Evolutionary conservation across 2,797 vertebrate genomes (phyloP).

Genomic region (Gallinago nigripennis): DNA sequence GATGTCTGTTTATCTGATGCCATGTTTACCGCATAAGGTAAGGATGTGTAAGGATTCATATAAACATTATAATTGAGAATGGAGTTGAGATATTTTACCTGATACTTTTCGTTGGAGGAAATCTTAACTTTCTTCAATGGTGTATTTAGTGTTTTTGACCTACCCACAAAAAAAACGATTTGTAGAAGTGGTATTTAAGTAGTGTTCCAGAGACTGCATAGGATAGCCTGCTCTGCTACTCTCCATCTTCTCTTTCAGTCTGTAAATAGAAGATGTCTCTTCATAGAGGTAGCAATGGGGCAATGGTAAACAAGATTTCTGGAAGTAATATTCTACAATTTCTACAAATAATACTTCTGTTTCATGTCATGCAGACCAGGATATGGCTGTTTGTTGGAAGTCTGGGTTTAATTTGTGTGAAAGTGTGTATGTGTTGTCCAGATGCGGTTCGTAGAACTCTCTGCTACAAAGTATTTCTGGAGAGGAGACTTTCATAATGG

Average conservation of each 20-base stretch:
- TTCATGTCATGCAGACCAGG: neutral
- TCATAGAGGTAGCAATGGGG: neutral
- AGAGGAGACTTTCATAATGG: neutral
- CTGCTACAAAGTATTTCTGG: neutral
- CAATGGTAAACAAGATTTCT: neutral
- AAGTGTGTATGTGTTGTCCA: neutral
- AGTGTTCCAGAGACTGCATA: neutral
- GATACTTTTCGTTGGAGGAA: neutral
- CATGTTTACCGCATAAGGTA: neutral
- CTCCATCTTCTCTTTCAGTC: neutral
- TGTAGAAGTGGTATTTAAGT: neutral
- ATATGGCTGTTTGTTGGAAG: neutral
- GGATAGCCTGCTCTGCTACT: neutral
- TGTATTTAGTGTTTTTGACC: neutral
- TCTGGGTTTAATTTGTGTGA: neutral
- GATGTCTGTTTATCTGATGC: neutral
- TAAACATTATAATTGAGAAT: neutral
- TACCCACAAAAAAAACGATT: neutral
- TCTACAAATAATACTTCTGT: neutral
- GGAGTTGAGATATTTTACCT: neutral
- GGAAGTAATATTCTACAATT: neutral
- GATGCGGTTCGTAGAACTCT: neutral
- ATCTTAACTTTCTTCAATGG: neutral
- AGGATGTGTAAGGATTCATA: neutral
- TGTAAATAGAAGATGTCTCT: neutral